Evolutionary conservation across 2,113 vertebrate genomes (phyloP).

Genomic region (Albula glossodonta): DNA sequence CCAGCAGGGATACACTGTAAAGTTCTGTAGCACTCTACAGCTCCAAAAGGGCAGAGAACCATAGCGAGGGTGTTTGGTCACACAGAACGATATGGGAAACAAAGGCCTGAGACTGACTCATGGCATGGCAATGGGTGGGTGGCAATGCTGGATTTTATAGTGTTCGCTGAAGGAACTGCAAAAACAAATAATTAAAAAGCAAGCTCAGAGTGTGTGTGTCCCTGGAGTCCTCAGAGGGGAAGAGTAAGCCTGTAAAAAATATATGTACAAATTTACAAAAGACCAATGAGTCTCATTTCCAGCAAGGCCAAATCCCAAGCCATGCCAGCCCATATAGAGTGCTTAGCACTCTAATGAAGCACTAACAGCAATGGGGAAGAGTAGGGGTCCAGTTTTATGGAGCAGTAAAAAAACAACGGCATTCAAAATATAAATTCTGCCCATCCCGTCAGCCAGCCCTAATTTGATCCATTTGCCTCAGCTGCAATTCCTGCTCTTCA

Average conservation of each 20-base stretch:
- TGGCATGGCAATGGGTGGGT: background rate
- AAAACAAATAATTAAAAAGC: background rate
- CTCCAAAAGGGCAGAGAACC: no score
- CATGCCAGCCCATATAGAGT: slow-evolving; percentile 33
- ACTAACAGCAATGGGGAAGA: slow-evolving; percentile 55
- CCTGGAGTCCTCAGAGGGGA: background rate
- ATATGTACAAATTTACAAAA: background rate
- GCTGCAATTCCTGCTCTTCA: slow-evolving; percentile 37
- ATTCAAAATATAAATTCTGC: slow-evolving; percentile 58
- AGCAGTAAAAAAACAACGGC: slow-evolving; percentile 59
- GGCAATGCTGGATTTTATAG: background rate
- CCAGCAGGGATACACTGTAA: no score
- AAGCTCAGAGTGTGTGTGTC: background rate
- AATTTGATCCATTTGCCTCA: slow-evolving; percentile 66
- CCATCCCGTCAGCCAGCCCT: slow-evolving; percentile 64
- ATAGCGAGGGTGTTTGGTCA: no score
- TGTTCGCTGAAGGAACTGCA: background rate
- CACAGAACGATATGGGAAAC: background rate
- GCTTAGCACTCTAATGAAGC: slow-evolving; percentile 54
- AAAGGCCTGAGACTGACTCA: background rate
- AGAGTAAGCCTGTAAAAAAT: background rate
- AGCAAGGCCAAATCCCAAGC: background rate
- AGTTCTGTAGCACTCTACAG: no score
- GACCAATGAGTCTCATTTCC: background rate
- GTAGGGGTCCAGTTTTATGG: slow-evolving; percentile 49